phyloP scores from a whole-genome alignment of 2,113 vertebrate species.

The Thunnus thynnus region DNA sequence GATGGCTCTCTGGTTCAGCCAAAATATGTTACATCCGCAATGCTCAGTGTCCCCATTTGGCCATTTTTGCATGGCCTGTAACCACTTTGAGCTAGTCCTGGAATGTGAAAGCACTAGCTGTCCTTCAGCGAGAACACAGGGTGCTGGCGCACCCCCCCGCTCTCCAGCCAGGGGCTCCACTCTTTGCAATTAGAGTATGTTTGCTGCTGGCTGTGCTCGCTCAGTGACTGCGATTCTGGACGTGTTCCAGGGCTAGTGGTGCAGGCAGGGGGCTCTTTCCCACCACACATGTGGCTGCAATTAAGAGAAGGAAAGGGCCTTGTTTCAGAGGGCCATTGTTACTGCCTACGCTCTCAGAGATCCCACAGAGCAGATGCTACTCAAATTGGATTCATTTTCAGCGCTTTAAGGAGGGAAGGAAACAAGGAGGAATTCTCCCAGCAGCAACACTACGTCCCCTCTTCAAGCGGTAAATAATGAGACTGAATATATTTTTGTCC shows the following conservation, averaged over 20 bases:
- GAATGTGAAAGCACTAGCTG: slow-evolving; percentile 73
- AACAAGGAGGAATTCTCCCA: slow-evolving; percentile 59
- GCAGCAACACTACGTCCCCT: slow-evolving; percentile 49
- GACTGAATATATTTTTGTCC: slow-evolving; percentile 62
- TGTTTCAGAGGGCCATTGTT: slow-evolving; percentile 75
- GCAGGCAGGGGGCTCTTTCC: slow-evolving; percentile 77
- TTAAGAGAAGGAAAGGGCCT: slow-evolving; percentile 77
- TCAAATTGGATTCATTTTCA: slow-evolving; percentile 75
- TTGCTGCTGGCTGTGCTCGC: slow-evolving; percentile 79
- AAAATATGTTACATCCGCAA: slow-evolving; percentile 58
- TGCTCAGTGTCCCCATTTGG: slow-evolving; percentile 48
- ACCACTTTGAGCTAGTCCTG: slow-evolving; percentile 64
- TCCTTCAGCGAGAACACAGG: slow-evolving; percentile 72
- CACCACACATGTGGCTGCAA: slow-evolving; percentile 80
- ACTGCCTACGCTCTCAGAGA: slow-evolving; percentile 66
- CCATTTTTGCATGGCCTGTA: slow-evolving; percentile 62
- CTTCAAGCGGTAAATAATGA: slow-evolving; percentile 66
- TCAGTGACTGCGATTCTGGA: slow-evolving; percentile 76
- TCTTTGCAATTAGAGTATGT: slow-evolving; percentile 82
- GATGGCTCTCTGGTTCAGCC: slow-evolving; percentile 46
- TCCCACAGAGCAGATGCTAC: slow-evolving; percentile 80
- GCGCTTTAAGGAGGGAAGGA: slow-evolving; percentile 58
- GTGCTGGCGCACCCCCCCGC: slow-evolving; percentile 59
- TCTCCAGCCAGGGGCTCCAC: slow-evolving; percentile 78
- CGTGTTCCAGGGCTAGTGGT: slow-evolving; percentile 67